Base-by-base conservation (phyloP, 2,888 invertebrate species). In the Chrysina gloriosa region DNA sequence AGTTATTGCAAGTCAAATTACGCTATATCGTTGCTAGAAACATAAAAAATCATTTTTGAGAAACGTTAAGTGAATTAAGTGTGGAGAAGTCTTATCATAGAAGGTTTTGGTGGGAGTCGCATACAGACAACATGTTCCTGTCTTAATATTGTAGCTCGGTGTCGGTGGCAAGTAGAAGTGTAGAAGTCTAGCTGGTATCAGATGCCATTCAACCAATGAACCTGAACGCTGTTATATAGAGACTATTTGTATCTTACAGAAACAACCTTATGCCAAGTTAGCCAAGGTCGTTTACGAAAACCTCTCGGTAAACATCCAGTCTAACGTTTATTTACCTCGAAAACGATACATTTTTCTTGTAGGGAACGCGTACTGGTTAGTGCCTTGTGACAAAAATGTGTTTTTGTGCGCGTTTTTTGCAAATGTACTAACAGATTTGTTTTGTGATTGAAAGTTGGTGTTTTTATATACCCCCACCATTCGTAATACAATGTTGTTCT, bases 391-490 rank as follows among this genome's bases (percentile, higher is more conserved):
- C 47, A 39, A 70, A 66, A 65, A 71, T 72, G 73, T 69, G 73
- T 68, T 66, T 68, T 75, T 76, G 72, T 65, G 19, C 68, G 76
- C 75, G 78, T 73, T 78, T 79, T 79, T 78, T 65, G 74, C 75
- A 66, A 76, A 76, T 76, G 78, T 77, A 68, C 71, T 70, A 78
- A 78, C 81, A 81, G 80, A 80, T 80, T 81, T 80, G 78, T 78
- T 73, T 73, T 73, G 75, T 77, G 78, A 79, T 78, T 79, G 79
- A 80, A 80, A 79, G 79, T 79, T 76, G 77, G 75, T 68, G 68
- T 56, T 64, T 68, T 68, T 65, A 47, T 54, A 48, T 48, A 7
- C 73, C 71, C 68, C 70, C 67, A 69, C 68, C 68, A 70, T 67
- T 63, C 72, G 65, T 67, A 50, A 56, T 74, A 77, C 75, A 74